Evolutionary conservation across 2,888 invertebrate genomes (phyloP), one percentile per base, ranked within the genome.

Genomic region (Elysia crispata): DNA sequence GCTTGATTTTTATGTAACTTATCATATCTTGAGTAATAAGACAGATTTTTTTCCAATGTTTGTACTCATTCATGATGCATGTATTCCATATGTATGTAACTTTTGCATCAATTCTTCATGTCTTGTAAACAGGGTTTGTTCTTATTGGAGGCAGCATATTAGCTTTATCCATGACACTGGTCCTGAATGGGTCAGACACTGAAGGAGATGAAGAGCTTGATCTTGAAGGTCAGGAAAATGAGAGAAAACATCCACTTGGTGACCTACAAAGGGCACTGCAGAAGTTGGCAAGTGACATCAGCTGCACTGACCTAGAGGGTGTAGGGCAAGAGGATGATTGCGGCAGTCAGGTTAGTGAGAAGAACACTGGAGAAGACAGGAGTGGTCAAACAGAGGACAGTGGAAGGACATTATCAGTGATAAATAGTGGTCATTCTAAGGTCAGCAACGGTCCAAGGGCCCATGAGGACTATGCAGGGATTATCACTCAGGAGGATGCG

Each of bases 71-170:
- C 18, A 23, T 25, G n/a, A 15, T 23, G 18, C 15, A 13, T 23
- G 49, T 49, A 20, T 23, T 33, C 23, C 1, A 54, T 54, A 15
- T 54, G 57, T 57, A 15, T 11, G n/a, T 72, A 15, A 49, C 13
- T 41, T 49, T 28, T 15, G 20, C 20, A 18, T 49, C n/a, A 18
- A 25, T 72, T 6, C 50, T 50, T 18, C 41, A 41, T 41, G 18
- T 18, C 23, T 23, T 64, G 20, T 57, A 41, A 30, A 31, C 60
- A 77, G 77, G 77, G 11, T 70, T 69, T 49, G 28, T 70, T 25
- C 70, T 77, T 1, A 23, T 77, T 18, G 23, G n/a, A 60, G 77
- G 60, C 0, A 70, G 77, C 28, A 13, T 77, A 1, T 1, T 77
- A 18, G 57, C 70, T 13, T 5, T 77, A 33, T 18, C 1, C 70